Percentiles rank a stretch among this genome's conserved stretches.
phyloP scores from a whole-genome alignment of 2,113 vertebrate genomes.

The Sinocyclocheilus anophthalmus region DNA sequence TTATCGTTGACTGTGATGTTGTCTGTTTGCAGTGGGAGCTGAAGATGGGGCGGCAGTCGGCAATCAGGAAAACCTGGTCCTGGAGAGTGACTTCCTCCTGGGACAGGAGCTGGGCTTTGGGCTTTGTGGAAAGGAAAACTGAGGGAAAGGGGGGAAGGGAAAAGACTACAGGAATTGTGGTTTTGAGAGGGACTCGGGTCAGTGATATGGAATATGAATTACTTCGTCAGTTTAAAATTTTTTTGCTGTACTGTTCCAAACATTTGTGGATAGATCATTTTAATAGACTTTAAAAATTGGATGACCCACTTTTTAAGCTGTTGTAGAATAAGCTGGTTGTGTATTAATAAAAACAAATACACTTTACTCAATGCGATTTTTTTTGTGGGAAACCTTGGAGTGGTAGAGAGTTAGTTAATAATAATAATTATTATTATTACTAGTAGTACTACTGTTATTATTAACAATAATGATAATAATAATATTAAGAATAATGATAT shows the following conservation, averaged over 20 bases:
- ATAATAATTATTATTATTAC: not conserved
- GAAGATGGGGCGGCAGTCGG: slow-evolving; percentile 70
- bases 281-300: not conserved
- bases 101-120: slow-evolving; percentile 78
- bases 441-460: no score
- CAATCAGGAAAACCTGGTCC: slow-evolving; percentile 71
- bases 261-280: not conserved
- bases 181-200: slow-evolving; percentile 79
- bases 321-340: no score
- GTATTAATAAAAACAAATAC: not conserved
- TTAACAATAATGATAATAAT: no score
- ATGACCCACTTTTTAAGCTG: not conserved
- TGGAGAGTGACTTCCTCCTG: slow-evolving; percentile 78
- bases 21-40: slow-evolving; percentile 70
- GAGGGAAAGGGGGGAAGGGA: no score
- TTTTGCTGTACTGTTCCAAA: not conserved
- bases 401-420: not conserved
- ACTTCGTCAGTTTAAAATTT: not conserved
- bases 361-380: not conserved
- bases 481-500: not conserved
- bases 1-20: not conserved
- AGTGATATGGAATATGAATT: not conserved
- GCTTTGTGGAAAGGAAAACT: no score
- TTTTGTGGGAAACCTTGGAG: not conserved
- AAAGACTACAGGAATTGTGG: slow-evolving; percentile 73